A percentile compares a stretch with the other conserved stretches of the same genome.
Evolutionary conservation across 2,113 vertebrate genomes (phyloP).

Genomic region (Propithecus coquereli): DNA sequence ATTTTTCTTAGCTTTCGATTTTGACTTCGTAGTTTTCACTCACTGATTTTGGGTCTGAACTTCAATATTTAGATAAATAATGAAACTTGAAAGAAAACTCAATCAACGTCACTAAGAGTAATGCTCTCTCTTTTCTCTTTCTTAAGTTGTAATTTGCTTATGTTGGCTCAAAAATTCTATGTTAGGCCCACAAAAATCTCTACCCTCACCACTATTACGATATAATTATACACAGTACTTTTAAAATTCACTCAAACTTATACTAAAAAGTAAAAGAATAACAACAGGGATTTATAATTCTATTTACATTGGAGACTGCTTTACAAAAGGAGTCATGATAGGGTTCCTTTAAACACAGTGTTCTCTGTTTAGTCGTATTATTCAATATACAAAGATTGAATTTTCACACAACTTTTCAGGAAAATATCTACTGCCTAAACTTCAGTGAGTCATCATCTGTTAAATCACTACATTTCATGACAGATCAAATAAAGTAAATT

Average conservation of each 20-base stretch:
- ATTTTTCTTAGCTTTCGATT: neutral
- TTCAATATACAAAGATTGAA: neutral
- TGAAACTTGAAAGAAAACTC: neutral
- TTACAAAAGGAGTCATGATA: constrained; percentile 5
- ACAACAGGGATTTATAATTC: neutral
- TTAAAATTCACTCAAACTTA: neutral
- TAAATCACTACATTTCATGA: neutral
- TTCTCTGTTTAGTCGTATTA: neutral
- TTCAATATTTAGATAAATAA: constrained; percentile 25
- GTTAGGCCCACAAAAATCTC: neutral
- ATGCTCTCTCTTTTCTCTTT: neutral
- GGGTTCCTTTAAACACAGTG: neutral
- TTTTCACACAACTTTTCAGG: neutral
- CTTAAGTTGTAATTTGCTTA: neutral
- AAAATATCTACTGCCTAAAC: neutral
- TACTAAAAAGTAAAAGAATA: neutral
- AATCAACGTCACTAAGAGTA: neutral
- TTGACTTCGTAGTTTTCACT: neutral
- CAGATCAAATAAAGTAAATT: neutral
- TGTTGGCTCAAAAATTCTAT: neutral
- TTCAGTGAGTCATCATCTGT: neutral
- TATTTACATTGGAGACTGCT: neutral
- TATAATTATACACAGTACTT: neutral
- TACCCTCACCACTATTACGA: neutral
- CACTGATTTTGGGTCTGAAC: neutral